phyloP scores from a whole-genome alignment of 2,797 vertebrate species.

The Ctenosaura bakeri region DNA sequence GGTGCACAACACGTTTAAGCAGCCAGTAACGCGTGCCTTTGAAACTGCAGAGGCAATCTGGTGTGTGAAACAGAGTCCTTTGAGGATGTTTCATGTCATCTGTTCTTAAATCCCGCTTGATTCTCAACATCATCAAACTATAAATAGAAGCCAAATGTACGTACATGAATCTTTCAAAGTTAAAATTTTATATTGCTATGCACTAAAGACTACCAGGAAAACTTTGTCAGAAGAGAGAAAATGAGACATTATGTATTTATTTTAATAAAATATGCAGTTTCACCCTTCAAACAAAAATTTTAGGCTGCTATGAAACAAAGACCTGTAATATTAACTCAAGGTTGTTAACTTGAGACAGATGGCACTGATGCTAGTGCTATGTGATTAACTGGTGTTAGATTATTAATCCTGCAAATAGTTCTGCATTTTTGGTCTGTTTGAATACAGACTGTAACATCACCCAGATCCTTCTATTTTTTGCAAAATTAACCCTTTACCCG shows the following conservation, averaged over 20 bases:
- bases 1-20: slow-evolving; percentile 34
- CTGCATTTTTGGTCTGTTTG: slow-evolving; percentile 28
- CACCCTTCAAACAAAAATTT: background rate
- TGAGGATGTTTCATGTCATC: slow-evolving; percentile 47
- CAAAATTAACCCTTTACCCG: slow-evolving; percentile 43
- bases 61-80: slow-evolving; percentile 59
- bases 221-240: background rate
- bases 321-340: background rate
- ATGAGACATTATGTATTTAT: background rate
- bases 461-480: slow-evolving; percentile 24
- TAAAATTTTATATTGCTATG: slow-evolving; percentile 12
- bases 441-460: slow-evolving; percentile 49
- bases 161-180: background rate
- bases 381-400: background rate
- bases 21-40: slow-evolving; percentile 31
- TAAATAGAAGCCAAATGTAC: slow-evolving; percentile 21
- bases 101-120: slow-evolving; percentile 39
- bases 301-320: background rate
- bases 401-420: slow-evolving; percentile 29
- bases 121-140: slow-evolving; percentile 46
- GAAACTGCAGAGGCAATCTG: slow-evolving; percentile 52
- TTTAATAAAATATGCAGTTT: background rate
- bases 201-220: slow-evolving; percentile 32
- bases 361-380: background rate
- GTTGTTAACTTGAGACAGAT: background rate